A percentile compares a stretch with the other conserved stretches of the same genome.
These are phyloP conservation scores for Leptothorax acervorum DNA, from an alignment of 2,888 invertebrate genomes.

Conservation along the genomic window DNA sequence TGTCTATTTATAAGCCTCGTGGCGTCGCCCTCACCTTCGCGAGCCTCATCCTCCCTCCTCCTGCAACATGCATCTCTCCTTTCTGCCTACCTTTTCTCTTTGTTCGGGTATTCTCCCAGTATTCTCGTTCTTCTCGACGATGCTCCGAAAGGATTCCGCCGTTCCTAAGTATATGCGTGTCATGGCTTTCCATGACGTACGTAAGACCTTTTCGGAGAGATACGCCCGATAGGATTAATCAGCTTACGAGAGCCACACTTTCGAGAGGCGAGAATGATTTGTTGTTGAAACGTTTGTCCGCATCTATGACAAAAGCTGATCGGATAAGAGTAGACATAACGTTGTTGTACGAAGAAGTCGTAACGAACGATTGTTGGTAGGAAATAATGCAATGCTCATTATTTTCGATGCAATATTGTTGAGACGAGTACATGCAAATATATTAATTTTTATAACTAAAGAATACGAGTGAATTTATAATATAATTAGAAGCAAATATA, in stretches of 20 bases:
- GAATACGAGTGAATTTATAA: neutral
- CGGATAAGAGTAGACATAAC: slow-evolving; percentile 69
- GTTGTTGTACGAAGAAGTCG: slow-evolving; percentile 36
- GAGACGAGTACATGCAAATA: neutral
- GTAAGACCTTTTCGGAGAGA: slow-evolving; percentile 66
- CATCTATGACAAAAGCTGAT: slow-evolving; percentile 68
- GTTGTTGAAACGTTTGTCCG: slow-evolving; percentile 69
- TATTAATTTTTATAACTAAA: slow-evolving; percentile 23
- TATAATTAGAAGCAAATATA: neutral
- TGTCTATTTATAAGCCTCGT: slow-evolving; percentile 84
- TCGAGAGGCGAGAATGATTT: slow-evolving; percentile 67
- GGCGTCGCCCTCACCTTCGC: slow-evolving; percentile 74
- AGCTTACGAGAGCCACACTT: slow-evolving; percentile 67
- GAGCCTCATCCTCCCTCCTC: slow-evolving; percentile 50
- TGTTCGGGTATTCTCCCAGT: slow-evolving; percentile 62
- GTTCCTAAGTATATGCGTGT: slow-evolving; percentile 64
- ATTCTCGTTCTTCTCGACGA: slow-evolving; percentile 63
- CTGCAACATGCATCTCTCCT: slow-evolving; percentile 45
- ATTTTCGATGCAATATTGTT: neutral
- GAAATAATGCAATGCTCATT: neutral
- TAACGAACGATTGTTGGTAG: neutral
- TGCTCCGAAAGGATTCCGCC: slow-evolving; percentile 64
- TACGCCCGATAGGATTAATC: slow-evolving; percentile 76
- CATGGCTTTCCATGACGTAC: slow-evolving; percentile 64
- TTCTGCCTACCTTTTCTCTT: slow-evolving; percentile 62